Percentiles rank a stretch among this genome's conserved stretches.
phyloP scores from a whole-genome alignment of 1,140 invertebrate genomes.

The Sitophilus oryzae region DNA sequence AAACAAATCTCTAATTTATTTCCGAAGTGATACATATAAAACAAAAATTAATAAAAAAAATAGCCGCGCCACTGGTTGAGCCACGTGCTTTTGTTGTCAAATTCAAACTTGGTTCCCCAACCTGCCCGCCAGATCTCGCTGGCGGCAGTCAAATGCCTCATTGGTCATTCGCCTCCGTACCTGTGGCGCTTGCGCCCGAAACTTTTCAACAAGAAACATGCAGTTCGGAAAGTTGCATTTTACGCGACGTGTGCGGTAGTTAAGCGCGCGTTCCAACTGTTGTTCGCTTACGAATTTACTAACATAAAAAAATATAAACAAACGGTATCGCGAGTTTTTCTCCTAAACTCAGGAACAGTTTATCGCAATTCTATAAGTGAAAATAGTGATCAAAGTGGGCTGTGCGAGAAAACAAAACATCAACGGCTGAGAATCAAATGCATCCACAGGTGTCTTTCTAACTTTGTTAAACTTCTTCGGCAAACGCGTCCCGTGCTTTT shows the following conservation, averaged over 20 bases:
- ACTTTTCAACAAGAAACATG: constrained; percentile 19
- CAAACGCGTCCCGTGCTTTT: background rate
- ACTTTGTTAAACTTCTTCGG: constrained; percentile 10
- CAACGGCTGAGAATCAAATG: constrained; percentile 3
- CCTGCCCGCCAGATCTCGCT: constrained; percentile 5
- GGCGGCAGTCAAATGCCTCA: constrained; percentile 7
- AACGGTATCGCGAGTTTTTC: background rate
- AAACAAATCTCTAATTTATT: no score
- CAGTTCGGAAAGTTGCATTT: constrained; percentile 14
- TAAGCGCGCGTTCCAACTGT: constrained; percentile 4
- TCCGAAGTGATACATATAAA: background rate
- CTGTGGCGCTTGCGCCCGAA: constrained; percentile 12
- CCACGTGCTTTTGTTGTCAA: constrained; percentile 20
- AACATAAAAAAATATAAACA: background rate
- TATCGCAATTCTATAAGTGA: background rate
- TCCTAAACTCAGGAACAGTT: background rate
- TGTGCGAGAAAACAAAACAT: background rate
- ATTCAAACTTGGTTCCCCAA: constrained; percentile 8
- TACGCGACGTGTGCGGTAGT: constrained; percentile 3
- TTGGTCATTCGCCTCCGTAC: constrained; percentile 18
- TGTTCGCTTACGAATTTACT: background rate
- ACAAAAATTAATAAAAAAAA: no score
- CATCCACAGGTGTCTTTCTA: constrained; percentile 17
- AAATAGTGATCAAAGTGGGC: background rate
- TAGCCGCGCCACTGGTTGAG: background rate